Evolutionary conservation across 2,797 vertebrate species (phyloP), one percentile per base, ranked within the genome.

Genomic region (Arnoldichthys spilopterus): DNA sequence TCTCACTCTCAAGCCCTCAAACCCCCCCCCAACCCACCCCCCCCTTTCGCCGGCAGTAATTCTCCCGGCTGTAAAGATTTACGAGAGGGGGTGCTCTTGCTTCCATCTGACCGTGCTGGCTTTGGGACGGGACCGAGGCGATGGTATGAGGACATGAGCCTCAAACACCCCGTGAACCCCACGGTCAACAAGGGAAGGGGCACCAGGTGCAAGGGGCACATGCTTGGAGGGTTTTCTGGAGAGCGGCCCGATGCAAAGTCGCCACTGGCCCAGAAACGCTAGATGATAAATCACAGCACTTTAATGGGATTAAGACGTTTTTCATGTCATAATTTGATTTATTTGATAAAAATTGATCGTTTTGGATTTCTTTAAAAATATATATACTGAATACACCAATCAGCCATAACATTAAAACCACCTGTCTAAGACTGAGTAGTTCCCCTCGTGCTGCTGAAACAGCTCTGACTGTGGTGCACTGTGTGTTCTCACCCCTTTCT

Each of bases 41-140:
- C 82, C 63, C 78, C 74, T 71, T 78, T 15, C 69, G 56, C 75
- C 34, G 72, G 76, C 76, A 68, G 77, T 85, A 84, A 82, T 85
- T 87, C 86, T 87, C 83, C 71, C 18, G 78, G 85, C 81, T 82
- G 74, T 87, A 85, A 88, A 89, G 86, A 90, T 90, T 89, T 90
- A 91, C 82, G 82, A 86, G 84, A 61, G 63, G 47, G 80, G 76
- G 62, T 77, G 80, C 75, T 86, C 72, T 54, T 61, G 74, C 79
- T 88, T 76, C 37, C 77, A 73, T 82, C 61, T 79, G 67, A 82
- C 84, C 70, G 77, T 11, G 51, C 66, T 71, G 85, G 64, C 81
- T 66, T 74, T 81, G 86, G 82, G 62, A 66, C 40, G 45, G 75
- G 77, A 89, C 54, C 85, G 24, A 28, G 16, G 49, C 32, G 83